A percentile compares a stretch with the other conserved stretches of the same genome.
Conservation (phyloP, 1,140 invertebrate genomes). For the Papilio xuthus region DNA sequence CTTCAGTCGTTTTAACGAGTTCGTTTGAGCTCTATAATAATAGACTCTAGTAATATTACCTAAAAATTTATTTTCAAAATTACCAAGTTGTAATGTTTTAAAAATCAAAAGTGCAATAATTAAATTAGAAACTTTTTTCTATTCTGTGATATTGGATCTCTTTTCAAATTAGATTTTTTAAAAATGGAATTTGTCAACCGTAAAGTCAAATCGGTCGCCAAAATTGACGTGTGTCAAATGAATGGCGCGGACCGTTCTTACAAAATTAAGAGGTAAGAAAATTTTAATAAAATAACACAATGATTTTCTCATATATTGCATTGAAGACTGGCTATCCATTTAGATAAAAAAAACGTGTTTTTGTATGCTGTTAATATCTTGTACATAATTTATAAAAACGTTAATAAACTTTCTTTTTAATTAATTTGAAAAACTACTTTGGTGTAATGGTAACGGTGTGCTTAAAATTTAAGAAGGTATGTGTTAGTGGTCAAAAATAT, state of each 20-base stretch:
- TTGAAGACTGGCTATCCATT: not conserved
- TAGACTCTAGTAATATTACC: not conserved
- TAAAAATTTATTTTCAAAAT: not conserved
- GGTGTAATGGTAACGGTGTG: not conserved
- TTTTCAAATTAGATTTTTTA: conserved; percentile 48
- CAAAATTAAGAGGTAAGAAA: conserved; percentile 55
- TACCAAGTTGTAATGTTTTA: not conserved
- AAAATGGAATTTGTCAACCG: conserved; percentile 71
- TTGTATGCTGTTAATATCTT: not conserved
- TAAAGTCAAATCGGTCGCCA: conserved; percentile 63
- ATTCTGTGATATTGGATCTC: conserved; percentile 61
- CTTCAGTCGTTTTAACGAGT: conserved; percentile 71
- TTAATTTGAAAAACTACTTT: conserved; percentile 1
- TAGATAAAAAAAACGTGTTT: not conserved
- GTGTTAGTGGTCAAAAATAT: not conserved
- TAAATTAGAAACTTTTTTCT: conserved; percentile 36
- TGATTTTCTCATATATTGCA: not conserved
- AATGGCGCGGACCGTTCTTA: conserved; percentile 59
- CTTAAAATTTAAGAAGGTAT: not conserved
- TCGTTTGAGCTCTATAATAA: conserved; percentile 48
- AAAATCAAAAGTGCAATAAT: conserved; percentile 37
- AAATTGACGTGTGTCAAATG: conserved; percentile 64
- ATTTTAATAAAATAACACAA: not conserved
- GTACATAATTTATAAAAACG: not conserved
- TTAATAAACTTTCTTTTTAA: not conserved